Conservation (phyloP, 2,797 vertebrate genomes). For the Lates japonicus region DNA sequence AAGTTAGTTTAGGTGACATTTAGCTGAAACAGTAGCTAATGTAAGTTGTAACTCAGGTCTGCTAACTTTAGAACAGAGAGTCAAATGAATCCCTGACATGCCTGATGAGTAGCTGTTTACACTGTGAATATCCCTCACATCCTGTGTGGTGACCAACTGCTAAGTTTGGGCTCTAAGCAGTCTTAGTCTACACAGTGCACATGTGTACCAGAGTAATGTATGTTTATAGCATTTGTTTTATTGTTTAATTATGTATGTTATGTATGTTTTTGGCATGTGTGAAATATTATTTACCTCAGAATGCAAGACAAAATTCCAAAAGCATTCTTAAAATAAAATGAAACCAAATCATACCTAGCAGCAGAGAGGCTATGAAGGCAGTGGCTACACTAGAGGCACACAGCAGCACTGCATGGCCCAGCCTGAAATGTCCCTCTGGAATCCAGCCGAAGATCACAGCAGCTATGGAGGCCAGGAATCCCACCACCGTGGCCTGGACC, state of each 20-base stretch:
- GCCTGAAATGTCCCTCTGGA: constrained; percentile 94
- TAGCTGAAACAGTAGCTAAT: neutral
- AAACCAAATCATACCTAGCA: constrained; percentile 87
- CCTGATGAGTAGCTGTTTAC: neutral
- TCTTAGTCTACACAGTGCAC: neutral
- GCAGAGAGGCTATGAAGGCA: constrained; percentile 96
- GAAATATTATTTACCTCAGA: neutral
- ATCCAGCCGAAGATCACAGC: constrained; percentile 98
- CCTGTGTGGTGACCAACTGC: constrained; percentile 47
- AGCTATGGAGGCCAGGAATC: constrained; percentile 96
- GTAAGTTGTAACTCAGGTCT: neutral
- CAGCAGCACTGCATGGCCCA: constrained; percentile 93
- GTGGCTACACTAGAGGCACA: constrained; percentile 98
- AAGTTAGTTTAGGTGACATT: neutral
- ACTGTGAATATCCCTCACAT: neutral
- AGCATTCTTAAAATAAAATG: neutral
- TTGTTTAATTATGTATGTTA: neutral
- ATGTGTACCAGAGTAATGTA: neutral
- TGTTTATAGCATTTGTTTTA: neutral
- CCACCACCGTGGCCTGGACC: constrained; percentile 99
- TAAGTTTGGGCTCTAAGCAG: neutral
- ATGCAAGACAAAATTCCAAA: neutral
- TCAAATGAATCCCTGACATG: neutral
- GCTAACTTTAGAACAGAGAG: neutral
- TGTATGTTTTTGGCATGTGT: neutral